Conservation (phyloP, 2,797 vertebrate genomes). For the Falco cherrug region DNA sequence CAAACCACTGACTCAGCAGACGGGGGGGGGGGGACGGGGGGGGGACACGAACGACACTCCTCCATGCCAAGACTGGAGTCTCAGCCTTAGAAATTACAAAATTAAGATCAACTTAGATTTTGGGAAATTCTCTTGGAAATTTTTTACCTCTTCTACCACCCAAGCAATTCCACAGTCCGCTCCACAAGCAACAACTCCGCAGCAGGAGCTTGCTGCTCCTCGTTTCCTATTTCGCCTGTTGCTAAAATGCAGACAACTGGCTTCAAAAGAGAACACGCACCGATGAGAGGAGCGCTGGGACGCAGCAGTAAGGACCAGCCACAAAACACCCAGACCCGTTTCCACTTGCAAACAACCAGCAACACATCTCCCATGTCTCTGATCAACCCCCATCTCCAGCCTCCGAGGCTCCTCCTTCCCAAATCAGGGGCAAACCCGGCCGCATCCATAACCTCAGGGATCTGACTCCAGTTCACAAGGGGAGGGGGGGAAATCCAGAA, state of each 20-base stretch:
- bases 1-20: neutral
- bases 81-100: neutral
- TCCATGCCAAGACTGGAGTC: neutral
- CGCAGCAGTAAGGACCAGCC: neutral
- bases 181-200: neutral
- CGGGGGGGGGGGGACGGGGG: no score
- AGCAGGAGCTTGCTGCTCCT: neutral
- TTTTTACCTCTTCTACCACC: neutral
- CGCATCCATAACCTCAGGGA: neutral
- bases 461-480: neutral
- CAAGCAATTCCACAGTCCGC: neutral
- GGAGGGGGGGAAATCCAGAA: neutral
- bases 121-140: neutral
- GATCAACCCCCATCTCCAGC: neutral
- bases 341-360: neutral
- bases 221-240: neutral
- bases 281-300: neutral
- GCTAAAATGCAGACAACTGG: neutral
- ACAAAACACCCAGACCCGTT: neutral
- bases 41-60: neutral
- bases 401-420: neutral
- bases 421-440: neutral
- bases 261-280: neutral
- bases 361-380: neutral
- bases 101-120: neutral